Conservation (phyloP, 2,113 vertebrate genomes). For the Carlito syrichta region DNA sequence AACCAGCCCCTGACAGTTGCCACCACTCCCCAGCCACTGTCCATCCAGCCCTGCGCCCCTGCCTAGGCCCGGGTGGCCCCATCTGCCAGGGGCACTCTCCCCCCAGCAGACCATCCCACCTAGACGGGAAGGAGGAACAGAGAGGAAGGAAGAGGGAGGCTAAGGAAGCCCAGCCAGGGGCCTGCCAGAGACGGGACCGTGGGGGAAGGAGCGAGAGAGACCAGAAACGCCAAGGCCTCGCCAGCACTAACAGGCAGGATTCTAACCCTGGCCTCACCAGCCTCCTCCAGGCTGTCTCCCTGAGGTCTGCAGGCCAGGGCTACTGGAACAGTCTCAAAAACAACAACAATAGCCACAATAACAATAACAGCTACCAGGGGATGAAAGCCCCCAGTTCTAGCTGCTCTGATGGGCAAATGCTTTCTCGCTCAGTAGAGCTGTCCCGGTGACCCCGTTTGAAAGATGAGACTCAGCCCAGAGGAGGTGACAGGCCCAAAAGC, state of each 20-base stretch:
- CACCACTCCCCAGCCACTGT: background rate
- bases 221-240: background rate
- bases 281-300: background rate
- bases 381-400: background rate
- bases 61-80: background rate
- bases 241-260: fast-evolving
- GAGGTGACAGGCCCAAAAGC: background rate
- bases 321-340: fast-evolving
- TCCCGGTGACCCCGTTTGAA: fast-evolving
- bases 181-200: background rate
- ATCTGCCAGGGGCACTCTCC: background rate
- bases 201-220: no score
- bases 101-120: background rate
- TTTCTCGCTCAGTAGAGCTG: fast-evolving
- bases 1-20: background rate
- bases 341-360: fast-evolving
- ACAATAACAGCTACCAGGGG: fast-evolving
- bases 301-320: background rate
- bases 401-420: fast-evolving
- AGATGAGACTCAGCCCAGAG: background rate
- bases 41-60: background rate
- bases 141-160: background rate
- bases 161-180: background rate
- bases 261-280: background rate
- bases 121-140: background rate